Conservation (phyloP, 2,888 invertebrate genomes). For the Congeria kusceri region DNA sequence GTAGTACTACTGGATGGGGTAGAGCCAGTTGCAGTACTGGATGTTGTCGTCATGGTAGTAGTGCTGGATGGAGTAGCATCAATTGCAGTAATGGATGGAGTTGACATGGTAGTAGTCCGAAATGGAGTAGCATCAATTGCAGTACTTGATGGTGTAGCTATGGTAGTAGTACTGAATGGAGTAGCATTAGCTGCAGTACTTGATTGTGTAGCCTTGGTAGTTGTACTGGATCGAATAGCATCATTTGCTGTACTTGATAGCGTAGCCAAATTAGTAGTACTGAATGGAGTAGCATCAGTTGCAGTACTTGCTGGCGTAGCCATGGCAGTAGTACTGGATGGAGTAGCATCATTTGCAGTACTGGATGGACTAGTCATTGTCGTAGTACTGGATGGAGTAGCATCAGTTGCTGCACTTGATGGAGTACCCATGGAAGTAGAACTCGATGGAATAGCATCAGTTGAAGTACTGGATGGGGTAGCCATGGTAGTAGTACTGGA, state of each 20-base stretch:
- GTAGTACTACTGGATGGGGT: background rate
- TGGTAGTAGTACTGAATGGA: too few relatives aligned
- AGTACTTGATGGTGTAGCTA: background rate
- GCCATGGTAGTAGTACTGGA: too few relatives aligned
- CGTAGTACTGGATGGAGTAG: too few relatives aligned
- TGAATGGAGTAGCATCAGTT: background rate
- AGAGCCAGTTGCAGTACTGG: background rate
- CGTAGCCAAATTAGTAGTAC: background rate
- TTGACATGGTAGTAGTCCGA: background rate
- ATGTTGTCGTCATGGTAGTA: background rate
- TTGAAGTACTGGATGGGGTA: too few relatives aligned
- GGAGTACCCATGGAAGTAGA: too few relatives aligned
- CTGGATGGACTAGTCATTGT: too few relatives aligned
- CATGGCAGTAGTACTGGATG: too few relatives aligned
- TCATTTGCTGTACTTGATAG: too few relatives aligned
- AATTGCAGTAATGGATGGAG: background rate
- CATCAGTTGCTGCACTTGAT: too few relatives aligned
- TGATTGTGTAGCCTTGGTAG: background rate
- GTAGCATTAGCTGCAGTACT: background rate
- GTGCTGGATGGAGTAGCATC: background rate
- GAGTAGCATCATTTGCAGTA: too few relatives aligned
- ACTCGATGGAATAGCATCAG: too few relatives aligned
- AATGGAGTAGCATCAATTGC: background rate
- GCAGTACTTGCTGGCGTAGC: too few relatives aligned
- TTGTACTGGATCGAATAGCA: background rate